Percentiles rank a stretch among this genome's conserved stretches.
phyloP scores from a whole-genome alignment of 2,888 invertebrate genomes.

The Chrysomela aeneicollis region DNA sequence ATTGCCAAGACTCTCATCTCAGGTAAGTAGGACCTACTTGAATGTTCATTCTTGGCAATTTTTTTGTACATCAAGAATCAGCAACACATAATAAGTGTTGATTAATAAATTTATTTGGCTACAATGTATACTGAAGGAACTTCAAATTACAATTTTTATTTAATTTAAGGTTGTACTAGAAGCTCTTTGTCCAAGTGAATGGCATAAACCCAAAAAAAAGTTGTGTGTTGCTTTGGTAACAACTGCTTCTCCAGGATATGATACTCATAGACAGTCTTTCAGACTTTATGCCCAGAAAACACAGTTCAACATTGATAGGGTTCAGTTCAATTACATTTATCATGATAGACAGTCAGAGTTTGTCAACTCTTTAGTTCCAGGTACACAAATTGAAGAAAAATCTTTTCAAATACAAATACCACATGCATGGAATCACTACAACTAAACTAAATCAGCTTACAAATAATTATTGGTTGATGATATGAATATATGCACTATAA shows the following conservation, averaged over 20 bases:
- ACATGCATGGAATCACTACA: too few species aligned
- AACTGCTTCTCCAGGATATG: slow-evolving; percentile 67
- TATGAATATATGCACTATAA: too few species aligned
- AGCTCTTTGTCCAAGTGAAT: slow-evolving; percentile 88
- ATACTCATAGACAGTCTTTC: slow-evolving; percentile 72
- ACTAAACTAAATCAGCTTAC: too few species aligned
- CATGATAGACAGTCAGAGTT: slow-evolving; percentile 85
- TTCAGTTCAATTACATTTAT: slow-evolving; percentile 89
- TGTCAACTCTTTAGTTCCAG: slow-evolving; percentile 75
- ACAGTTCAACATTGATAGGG: slow-evolving; percentile 69
- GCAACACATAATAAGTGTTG: too few species aligned
- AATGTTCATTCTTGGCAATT: too few species aligned
- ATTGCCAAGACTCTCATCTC: slow-evolving; percentile 91
- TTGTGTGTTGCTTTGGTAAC: slow-evolving; percentile 84
- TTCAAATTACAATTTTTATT: background rate
- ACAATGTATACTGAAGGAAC: too few species aligned
- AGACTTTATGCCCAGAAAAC: slow-evolving; percentile 75
- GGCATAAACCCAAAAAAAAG: slow-evolving; percentile 77
- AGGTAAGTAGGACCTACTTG: too few species aligned
- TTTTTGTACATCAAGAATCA: too few species aligned
- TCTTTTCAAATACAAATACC: too few species aligned
- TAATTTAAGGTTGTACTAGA: slow-evolving; percentile 72
- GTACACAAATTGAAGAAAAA: slow-evolving; percentile 51
- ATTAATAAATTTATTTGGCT: too few species aligned
- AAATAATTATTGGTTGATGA: too few species aligned